These are phyloP conservation scores for Phyllopteryx taeniolatus DNA, from an alignment of 2,113 vertebrate genomes.

Conservation along the genomic window DNA sequence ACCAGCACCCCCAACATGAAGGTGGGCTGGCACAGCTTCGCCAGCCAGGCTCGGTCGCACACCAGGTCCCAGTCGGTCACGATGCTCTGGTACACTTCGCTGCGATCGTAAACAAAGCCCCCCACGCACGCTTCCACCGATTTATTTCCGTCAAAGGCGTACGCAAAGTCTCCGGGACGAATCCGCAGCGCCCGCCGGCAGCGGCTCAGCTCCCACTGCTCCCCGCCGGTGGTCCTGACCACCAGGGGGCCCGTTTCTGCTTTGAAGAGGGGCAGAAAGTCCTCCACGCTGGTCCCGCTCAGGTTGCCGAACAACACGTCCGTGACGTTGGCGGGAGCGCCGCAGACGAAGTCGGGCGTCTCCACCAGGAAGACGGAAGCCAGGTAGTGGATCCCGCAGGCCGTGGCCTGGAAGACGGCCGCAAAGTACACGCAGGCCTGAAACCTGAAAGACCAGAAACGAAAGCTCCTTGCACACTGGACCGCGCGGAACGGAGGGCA, in stretches of 20 bases:
- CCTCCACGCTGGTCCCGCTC: slow-evolving; percentile 68
- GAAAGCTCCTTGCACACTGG: background rate
- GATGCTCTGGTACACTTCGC: slow-evolving; percentile 79
- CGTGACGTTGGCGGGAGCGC: slow-evolving; percentile 77
- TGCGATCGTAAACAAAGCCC: slow-evolving; percentile 80
- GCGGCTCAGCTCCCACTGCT: slow-evolving; percentile 85
- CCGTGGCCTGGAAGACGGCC: slow-evolving; percentile 83
- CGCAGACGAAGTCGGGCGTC: slow-evolving; percentile 82
- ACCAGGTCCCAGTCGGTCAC: slow-evolving; percentile 89
- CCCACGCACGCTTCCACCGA: slow-evolving; percentile 71
- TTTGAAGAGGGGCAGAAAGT: slow-evolving; percentile 74
- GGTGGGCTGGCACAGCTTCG: slow-evolving; percentile 83
- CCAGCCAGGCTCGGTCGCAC: slow-evolving; percentile 86
- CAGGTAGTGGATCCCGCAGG: slow-evolving; percentile 93
- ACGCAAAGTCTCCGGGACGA: slow-evolving; percentile 49
- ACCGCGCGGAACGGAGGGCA: too few relatives aligned
- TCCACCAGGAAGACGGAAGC: slow-evolving; percentile 87
- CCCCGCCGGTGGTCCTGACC: slow-evolving; percentile 75
- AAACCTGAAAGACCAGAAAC: slow-evolving; percentile 73
- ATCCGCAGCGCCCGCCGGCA: slow-evolving; percentile 77
- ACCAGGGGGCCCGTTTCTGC: slow-evolving; percentile 68
- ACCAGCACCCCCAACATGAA: slow-evolving; percentile 92
- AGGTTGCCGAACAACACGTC: slow-evolving; percentile 75
- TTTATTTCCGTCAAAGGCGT: slow-evolving; percentile 79
- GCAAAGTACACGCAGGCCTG: slow-evolving; percentile 88